Evolutionary conservation across 2,888 invertebrate species (phyloP), one percentile per base, ranked within the genome.

Genomic region (Rotaria sp.): DNA sequence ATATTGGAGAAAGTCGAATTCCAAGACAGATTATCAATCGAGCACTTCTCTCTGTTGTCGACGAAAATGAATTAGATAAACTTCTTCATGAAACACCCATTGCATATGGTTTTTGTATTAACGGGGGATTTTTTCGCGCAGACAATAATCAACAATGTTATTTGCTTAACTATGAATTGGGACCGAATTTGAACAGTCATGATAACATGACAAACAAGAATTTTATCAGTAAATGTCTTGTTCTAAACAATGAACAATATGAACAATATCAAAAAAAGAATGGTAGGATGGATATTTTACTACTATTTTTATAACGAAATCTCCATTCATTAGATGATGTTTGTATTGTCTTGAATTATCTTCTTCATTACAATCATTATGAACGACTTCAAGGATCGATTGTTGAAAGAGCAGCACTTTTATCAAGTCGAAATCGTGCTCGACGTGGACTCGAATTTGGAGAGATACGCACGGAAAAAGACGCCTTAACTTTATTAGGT

Each of bases 11-110:
- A 18, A 18, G 24, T 21, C 30, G 38, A 21, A 35, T 84, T 84
- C 84, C 86, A 8, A 24, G 86, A 52, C 86, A 86, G 41, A 84
- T 86, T n/a, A 55, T 86, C 5, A 86, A 74, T 67, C 84, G 86
- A n/a, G 50, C 45, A 41, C 74, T 86, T 55, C 84, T 86, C 35
- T 84, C 86, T 21, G 52, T 55, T 24, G 74, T 50, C 24, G 85
- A 55, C 30, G 75, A 84, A 41, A 30, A 35, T n/a, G 84, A 86
- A n/a, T 55, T 86, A 52, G 86, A 86, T 52, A 21, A 67, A 26
- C 35, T 85, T 21, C 13, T 86, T 35, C 48, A 35, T n/a, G 38
- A 38, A 24, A 45, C 74, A 48, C 86, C 86, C 18, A 41, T 74
- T 30, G 86, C 86, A 30, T 86, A 55, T 35, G 86, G 86, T 10